These are phyloP conservation scores for Choreutis nemorana DNA, from an alignment of 2,888 invertebrate genomes.

Conservation along the genomic window DNA sequence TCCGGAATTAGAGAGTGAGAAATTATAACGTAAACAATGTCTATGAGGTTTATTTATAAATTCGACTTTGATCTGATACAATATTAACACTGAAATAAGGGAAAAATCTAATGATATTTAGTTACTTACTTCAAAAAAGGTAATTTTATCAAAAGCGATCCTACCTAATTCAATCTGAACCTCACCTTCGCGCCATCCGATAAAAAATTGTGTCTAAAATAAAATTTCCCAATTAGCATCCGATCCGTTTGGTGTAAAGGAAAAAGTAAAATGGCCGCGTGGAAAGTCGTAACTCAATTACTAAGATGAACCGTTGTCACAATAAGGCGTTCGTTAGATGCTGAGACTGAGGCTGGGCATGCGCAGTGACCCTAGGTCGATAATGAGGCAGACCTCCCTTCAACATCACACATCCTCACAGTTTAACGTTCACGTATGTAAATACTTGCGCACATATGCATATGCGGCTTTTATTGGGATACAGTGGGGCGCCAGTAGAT, in stretches of 20 bases:
- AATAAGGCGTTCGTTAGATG: slow-evolving; percentile 62
- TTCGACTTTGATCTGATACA: too few relatives aligned
- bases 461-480: slow-evolving; percentile 52
- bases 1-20: too few relatives aligned
- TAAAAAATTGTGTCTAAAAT: too few relatives aligned
- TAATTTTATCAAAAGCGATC: too few relatives aligned
- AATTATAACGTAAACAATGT: too few relatives aligned
- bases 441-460: slow-evolving; percentile 62
- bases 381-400: slow-evolving; percentile 63
- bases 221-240: slow-evolving; percentile 57
- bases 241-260: slow-evolving; percentile 57
- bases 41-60: too few relatives aligned
- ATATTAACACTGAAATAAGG: too few relatives aligned
- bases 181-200: too few relatives aligned
- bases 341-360: slow-evolving; percentile 51
- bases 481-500: too few relatives aligned
- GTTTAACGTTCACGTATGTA: slow-evolving; percentile 62
- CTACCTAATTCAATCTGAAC: too few relatives aligned
- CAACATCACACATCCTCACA: slow-evolving; percentile 61
- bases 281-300: slow-evolving; percentile 68
- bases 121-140: too few relatives aligned
- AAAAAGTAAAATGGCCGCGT: slow-evolving; percentile 64
- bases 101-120: too few relatives aligned
- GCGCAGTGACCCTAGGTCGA: slow-evolving; percentile 67
- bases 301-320: slow-evolving; percentile 61